Percentiles rank a stretch among this genome's conserved stretches.
phyloP scores from a whole-genome alignment of 2,888 invertebrate genomes.

The Gastrophysa polygoni region DNA sequence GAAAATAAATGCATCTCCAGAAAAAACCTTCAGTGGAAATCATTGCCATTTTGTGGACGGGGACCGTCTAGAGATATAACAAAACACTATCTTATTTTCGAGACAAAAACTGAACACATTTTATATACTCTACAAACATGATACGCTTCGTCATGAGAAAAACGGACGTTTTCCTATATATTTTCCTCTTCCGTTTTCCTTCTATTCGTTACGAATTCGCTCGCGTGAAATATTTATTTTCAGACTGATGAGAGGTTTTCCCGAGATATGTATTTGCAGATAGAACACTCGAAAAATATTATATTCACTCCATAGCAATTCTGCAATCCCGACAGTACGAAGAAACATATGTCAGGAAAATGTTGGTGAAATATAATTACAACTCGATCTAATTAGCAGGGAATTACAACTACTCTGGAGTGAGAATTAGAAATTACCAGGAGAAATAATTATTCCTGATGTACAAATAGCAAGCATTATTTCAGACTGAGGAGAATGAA shows the following conservation, averaged over 20 bases:
- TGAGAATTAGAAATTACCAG: too few species aligned
- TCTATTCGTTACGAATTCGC: not conserved
- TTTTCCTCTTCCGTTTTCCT: not conserved
- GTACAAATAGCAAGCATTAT: too few species aligned
- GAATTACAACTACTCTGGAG: too few species aligned
- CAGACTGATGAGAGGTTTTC: not conserved
- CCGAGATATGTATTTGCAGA: not conserved
- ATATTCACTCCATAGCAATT: not conserved
- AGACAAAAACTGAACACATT: slow-evolving; percentile 21
- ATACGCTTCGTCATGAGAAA: slow-evolving; percentile 1
- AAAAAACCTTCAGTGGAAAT: slow-evolving; percentile 28
- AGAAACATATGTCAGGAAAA: too few species aligned
- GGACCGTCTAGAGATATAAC: slow-evolving; percentile 30
- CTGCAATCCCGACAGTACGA: too few species aligned
- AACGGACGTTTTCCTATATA: not conserved
- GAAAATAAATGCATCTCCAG: slow-evolving; percentile 31
- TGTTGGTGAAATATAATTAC: too few species aligned
- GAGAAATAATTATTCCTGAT: too few species aligned
- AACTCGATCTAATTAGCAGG: too few species aligned
- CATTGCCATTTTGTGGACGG: slow-evolving; percentile 35
- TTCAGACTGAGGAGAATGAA: too few species aligned
- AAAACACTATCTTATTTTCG: slow-evolving; percentile 23
- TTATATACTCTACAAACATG: slow-evolving; percentile 15
- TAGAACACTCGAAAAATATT: not conserved
- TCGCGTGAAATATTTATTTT: not conserved